Base-by-base conservation (phyloP, 2,888 invertebrate species). In the Rhagophthalmus giganteus region DNA sequence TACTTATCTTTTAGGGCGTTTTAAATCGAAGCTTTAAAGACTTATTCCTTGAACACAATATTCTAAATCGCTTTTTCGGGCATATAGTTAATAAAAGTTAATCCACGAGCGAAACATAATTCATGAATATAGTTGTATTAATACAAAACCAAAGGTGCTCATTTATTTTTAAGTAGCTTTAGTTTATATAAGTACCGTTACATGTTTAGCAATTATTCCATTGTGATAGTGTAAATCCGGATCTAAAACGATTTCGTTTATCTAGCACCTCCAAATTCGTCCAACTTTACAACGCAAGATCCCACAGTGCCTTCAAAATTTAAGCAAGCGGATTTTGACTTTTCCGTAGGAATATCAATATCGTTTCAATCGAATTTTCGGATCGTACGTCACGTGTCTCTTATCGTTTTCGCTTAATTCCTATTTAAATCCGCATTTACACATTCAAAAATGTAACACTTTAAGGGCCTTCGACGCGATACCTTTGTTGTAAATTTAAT, bases 101-200 rank as follows among this genome's bases (percentile, higher is more conserved):
- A n/a, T n/a, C n/a, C n/a, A n/a, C n/a, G n/a, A n/a, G n/a, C n/a
- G n/a, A n/a, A 41, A 20, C 30, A 50, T 45, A 27, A 42, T 51
- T 45, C 47, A 50, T 51, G 58, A 56, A 58, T 55, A 47, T 48
- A 52, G 51, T 51, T 31, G 38, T 42, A 45, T 54, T 57, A 65
- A 67, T 64, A 64, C 64, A 68, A 62, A 69, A 70, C 71, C 70
- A 71, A 71, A 70, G 70, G 71, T 71, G 71, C 70, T 70, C 69
- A 68, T 69, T 67, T 64, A 61, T 61, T 68, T 65, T 50, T 67
- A 65, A 59, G 59, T 65, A 64, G 55, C 59, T 61, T 61, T 64
- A 60, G 62, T 62, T 58, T 35, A 46, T 54, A 38, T 44, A 51
- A 45, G 42, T 35, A 52, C 35, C 32, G 24, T 28, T 52, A 32